Percentiles rank a stretch among this genome's conserved stretches.
These are phyloP conservation scores for Phyllotreta striolata DNA, from an alignment of 2,888 invertebrate genomes.

Conservation along the genomic window DNA sequence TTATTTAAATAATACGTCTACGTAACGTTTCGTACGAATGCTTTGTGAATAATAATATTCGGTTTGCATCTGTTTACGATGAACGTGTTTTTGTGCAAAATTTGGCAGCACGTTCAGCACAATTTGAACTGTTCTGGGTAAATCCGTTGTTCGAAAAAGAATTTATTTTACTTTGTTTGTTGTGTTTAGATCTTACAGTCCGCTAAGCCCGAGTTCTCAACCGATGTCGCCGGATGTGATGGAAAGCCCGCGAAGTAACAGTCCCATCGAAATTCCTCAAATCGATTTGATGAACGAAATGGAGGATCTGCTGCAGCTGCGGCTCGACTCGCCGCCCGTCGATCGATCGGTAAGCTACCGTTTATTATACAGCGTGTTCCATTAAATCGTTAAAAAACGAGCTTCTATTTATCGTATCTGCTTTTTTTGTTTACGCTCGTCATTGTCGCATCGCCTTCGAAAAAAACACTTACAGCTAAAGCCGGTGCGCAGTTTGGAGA, in stretches of 20 bases:
- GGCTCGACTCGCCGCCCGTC: constrained; percentile 66
- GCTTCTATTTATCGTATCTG: no score
- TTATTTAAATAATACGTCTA: background rate
- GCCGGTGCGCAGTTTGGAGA: constrained; percentile 69
- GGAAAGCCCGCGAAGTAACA: constrained; percentile 59
- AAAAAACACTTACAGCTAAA: constrained; percentile 66
- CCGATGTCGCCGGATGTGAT: constrained; percentile 64
- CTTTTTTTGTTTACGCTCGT: no score
- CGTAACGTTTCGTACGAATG: background rate
- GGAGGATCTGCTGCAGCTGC: constrained; percentile 66
- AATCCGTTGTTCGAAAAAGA: constrained; percentile 2
- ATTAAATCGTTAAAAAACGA: no score
- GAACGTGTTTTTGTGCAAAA: background rate
- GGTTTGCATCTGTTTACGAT: background rate
- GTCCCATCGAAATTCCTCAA: constrained; percentile 60
- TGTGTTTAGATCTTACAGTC: constrained; percentile 57
- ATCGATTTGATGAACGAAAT: constrained; percentile 75
- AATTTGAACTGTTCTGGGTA: background rate
- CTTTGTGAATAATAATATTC: background rate
- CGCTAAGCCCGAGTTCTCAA: constrained; percentile 62
- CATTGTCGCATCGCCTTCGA: no score
- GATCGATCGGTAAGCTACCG: constrained; percentile 73
- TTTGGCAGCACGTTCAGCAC: background rate
- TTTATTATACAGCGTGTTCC: no score
- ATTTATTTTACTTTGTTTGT: background rate